Conservation (phyloP, 2,797 vertebrate species). For the Paguma larvata region DNA sequence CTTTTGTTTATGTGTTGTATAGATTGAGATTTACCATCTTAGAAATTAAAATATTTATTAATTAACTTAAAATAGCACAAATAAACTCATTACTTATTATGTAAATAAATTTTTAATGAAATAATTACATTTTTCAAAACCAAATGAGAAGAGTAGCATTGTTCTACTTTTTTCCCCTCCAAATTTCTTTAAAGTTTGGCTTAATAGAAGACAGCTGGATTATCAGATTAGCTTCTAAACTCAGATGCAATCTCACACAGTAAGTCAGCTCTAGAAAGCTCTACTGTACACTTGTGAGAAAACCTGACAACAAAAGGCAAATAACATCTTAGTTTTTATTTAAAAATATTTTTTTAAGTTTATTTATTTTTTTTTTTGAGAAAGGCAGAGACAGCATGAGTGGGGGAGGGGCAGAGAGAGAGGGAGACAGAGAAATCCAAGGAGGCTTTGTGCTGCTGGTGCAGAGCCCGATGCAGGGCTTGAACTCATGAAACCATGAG, state of each 20-base stretch:
- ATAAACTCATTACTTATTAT: neutral
- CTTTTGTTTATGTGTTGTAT: neutral
- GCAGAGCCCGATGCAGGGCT: too few relatives aligned
- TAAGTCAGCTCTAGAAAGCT: neutral
- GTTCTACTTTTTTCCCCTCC: neutral
- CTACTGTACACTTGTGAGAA: neutral
- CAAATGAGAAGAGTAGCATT: constrained; percentile 2
- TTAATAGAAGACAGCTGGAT: neutral
- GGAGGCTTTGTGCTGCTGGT: too few relatives aligned
- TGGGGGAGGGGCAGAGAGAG: too few relatives aligned
- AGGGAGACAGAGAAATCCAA: too few relatives aligned
- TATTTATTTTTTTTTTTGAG: too few relatives aligned
- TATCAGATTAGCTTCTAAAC: neutral
- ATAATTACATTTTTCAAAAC: neutral
- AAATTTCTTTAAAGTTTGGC: neutral
- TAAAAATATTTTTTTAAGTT: neutral
- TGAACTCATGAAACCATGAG: too few relatives aligned
- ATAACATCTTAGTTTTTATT: neutral
- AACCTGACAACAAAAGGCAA: neutral
- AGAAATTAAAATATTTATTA: constrained; percentile 25
- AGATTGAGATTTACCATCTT: neutral
- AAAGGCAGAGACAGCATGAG: too few relatives aligned
- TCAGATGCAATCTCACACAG: neutral
- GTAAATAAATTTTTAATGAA: neutral
- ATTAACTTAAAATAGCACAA: neutral